Percentiles rank a stretch among this genome's conserved stretches.
phyloP scores from a whole-genome alignment of 2,888 invertebrate genomes.

The Cerceris rybyensis region DNA sequence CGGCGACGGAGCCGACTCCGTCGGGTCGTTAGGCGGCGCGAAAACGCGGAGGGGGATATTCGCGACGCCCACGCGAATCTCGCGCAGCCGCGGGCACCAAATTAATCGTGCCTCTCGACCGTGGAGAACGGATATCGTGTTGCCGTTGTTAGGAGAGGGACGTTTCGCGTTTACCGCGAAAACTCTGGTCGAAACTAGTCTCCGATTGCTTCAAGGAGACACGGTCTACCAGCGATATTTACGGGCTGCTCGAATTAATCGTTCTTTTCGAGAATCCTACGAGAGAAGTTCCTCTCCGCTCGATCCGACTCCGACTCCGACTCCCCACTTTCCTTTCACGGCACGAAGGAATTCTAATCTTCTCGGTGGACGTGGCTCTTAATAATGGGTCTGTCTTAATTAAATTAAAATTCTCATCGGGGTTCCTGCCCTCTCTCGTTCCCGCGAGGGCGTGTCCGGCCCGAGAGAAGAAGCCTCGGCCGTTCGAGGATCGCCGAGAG shows the following conservation, averaged over 20 bases:
- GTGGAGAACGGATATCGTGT: slow-evolving; percentile 44
- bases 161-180: slow-evolving; percentile 32
- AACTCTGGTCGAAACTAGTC: not conserved
- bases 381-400: slow-evolving; percentile 78
- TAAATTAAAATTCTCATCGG: slow-evolving; percentile 79
- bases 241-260: slow-evolving; percentile 4
- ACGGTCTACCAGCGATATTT: not conserved
- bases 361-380: slow-evolving; percentile 59
- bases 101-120: slow-evolving; percentile 51
- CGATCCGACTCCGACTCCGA: slow-evolving; percentile 16
- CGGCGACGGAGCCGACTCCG: too few species aligned
- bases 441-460: slow-evolving; percentile 66
- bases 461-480: slow-evolving; percentile 3
- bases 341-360: slow-evolving; percentile 63
- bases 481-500: not conserved
- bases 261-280: slow-evolving; percentile 29
- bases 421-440: slow-evolving; percentile 38
- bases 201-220: not conserved
- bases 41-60: slow-evolving; percentile 15
- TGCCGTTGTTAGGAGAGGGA: slow-evolving; percentile 42
- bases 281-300: not conserved
- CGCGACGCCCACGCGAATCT: slow-evolving; percentile 41
- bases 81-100: slow-evolving; percentile 37
- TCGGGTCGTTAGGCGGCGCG: not conserved
- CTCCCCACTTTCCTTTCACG: slow-evolving; percentile 45